Evolutionary conservation across 2,797 vertebrate species (phyloP), one percentile per base, ranked within the genome.

Genomic region (Steatocranus sp.): DNA sequence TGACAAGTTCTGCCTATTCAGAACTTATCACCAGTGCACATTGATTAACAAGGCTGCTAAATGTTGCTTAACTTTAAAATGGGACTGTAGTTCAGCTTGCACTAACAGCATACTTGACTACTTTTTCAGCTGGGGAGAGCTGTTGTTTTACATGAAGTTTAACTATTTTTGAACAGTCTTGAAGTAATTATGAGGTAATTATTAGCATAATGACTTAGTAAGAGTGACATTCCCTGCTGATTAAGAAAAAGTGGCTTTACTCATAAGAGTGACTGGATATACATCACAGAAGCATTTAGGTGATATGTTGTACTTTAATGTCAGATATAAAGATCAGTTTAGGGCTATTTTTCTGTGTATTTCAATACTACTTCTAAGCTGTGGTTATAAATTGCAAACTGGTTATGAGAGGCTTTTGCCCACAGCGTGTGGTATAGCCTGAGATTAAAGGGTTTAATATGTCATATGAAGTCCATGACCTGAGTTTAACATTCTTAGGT

Each of bases 401-500:
- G 18, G 15, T 27, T 20, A 48, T 53, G 83, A 83, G 76, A 78
- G 76, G 82, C 49, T 54, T 79, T 75, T 78, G 11, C 48, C 70
- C 46, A 82, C 66, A 53, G 18, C 20, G 5, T 46, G 32, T 53
- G 70, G n/a, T n/a, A 12, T 46, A 30, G 15, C 4, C 80, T 79
- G 68, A 88, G 74, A 83, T 87, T 73, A 75, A 73, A 81, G 32
- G 32, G 6, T 84, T 79, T 84, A 75, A 82, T 20, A 18, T 81
- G 82, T 84, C 83, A 83, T 6, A 53, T 78, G 36, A 85, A 84
- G 78, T 82, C 78, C 61, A 82, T 4, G 76, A 74, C 88, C 84
- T 76, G 63, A 70, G 15, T 85, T 51, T 89, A 84, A 90, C 88
- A 87, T 87, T 83, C 48, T 43, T 76, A 61, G 51, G 34, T 11